These are phyloP conservation scores for Promerops cafer DNA, from an alignment of 2,113 vertebrate species.

Conservation along the genomic window DNA sequence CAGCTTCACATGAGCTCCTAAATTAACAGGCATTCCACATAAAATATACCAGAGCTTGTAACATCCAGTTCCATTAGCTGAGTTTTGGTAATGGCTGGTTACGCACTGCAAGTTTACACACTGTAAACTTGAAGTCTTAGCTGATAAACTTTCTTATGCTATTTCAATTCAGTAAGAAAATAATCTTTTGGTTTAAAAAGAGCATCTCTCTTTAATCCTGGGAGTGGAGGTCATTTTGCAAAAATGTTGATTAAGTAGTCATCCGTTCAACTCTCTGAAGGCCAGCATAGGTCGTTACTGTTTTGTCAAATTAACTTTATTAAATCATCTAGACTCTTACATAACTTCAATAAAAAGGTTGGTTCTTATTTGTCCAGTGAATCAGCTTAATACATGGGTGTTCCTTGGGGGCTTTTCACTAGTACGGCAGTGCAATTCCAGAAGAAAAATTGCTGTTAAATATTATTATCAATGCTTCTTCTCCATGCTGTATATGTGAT, in stretches of 20 bases:
- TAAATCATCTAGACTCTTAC: not conserved
- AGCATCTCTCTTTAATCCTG: not conserved
- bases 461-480: not conserved
- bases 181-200: not conserved
- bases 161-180: not conserved
- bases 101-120: accelerated
- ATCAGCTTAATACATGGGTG: not conserved
- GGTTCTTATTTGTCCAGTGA: not conserved
- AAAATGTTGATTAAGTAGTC: not conserved
- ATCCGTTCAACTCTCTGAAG: not conserved
- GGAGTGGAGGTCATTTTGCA: not conserved
- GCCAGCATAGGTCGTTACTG: not conserved
- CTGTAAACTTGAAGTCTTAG: not conserved
- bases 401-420: not conserved
- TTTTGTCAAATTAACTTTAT: not conserved
- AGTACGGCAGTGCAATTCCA: not conserved
- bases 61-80: not conserved
- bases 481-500: not conserved
- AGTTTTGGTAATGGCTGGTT: not conserved
- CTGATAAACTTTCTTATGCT: not conserved
- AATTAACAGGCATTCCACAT: not conserved
- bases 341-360: not conserved
- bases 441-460: not conserved
- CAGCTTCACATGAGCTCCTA: not conserved
- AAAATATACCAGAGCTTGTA: not conserved